A percentile compares a stretch with the other conserved stretches of the same genome.
Evolutionary conservation across 2,888 invertebrate genomes (phyloP).

Genomic region (Chloroclysta siterata): DNA sequence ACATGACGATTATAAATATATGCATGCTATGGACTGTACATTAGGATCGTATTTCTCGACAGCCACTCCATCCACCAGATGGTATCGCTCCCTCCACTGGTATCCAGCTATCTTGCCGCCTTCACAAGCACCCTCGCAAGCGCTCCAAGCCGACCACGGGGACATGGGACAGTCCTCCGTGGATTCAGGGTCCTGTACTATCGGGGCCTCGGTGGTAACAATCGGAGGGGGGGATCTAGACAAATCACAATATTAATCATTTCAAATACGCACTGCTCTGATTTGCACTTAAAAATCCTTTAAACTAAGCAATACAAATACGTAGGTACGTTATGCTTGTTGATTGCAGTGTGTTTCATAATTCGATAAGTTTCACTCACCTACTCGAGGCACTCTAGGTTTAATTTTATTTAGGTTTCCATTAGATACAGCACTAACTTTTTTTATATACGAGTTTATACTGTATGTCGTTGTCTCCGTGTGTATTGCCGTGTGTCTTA

Average conservation of each 20-base stretch:
- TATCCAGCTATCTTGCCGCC: slow-evolving; percentile 60
- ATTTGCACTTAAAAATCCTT: too few relatives aligned
- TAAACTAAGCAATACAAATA: too few relatives aligned
- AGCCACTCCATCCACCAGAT: slow-evolving; percentile 70
- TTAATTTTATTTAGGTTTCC: background rate
- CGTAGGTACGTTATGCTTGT: too few relatives aligned
- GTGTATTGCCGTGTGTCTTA: too few relatives aligned
- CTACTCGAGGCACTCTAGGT: too few relatives aligned
- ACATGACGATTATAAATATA: background rate
- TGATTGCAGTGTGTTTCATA: too few relatives aligned
- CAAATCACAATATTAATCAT: background rate
- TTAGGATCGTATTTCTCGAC: slow-evolving; percentile 73
- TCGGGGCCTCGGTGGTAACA: slow-evolving; percentile 55
- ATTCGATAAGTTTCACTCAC: too few relatives aligned
- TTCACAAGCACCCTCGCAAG: slow-evolving; percentile 69
- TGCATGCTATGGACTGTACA: slow-evolving; percentile 52
- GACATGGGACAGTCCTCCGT: slow-evolving; percentile 69
- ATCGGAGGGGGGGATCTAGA: slow-evolving; percentile 15
- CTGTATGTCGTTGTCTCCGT: too few relatives aligned
- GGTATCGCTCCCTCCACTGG: slow-evolving; percentile 69
- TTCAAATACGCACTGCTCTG: too few relatives aligned
- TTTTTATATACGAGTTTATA: background rate
- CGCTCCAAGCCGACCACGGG: slow-evolving; percentile 70
- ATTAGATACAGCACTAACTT: background rate
- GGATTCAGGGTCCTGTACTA: slow-evolving; percentile 60